Conservation (phyloP, 2,888 invertebrate genomes). For the Cremastinae sp. region DNA sequence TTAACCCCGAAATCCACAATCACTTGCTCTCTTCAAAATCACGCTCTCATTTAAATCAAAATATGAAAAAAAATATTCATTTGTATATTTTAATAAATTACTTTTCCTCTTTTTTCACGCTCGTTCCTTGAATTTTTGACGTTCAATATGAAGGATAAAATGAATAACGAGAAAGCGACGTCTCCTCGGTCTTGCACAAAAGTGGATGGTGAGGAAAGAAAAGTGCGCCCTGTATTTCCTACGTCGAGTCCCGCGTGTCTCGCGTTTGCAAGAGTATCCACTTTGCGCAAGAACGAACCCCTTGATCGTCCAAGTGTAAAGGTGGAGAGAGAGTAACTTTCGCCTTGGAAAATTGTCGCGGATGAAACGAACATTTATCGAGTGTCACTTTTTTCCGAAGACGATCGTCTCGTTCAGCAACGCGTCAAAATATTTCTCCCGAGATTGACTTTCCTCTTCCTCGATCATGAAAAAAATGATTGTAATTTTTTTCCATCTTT, state of each 20-base stretch:
- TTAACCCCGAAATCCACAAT: neutral
- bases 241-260: slow-evolving; percentile 31
- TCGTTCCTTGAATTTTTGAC: slow-evolving; percentile 32
- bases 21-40: too few species aligned
- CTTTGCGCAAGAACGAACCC: slow-evolving; percentile 48
- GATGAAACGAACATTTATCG: slow-evolving; percentile 23
- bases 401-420: neutral
- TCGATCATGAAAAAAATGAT: neutral
- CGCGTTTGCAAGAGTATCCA: slow-evolving; percentile 26
- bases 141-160: slow-evolving; percentile 15
- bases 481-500: neutral
- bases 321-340: slow-evolving; percentile 27
- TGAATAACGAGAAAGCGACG: slow-evolving; percentile 8
- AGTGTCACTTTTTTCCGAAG: neutral
- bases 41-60: neutral
- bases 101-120: neutral
- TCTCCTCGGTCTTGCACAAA: slow-evolving; percentile 10
- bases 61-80: neutral
- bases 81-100: neutral
- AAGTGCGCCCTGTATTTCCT: slow-evolving; percentile 15
- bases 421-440: neutral
- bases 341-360: slow-evolving; percentile 36
- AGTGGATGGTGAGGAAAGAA: slow-evolving; percentile 1
- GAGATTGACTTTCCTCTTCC: neutral
- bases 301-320: slow-evolving; percentile 53